A percentile compares a stretch with the other conserved stretches of the same genome.
These are phyloP conservation scores for Onychomys torridus DNA, from an alignment of 2,797 vertebrate genomes.

Conservation along the genomic window DNA sequence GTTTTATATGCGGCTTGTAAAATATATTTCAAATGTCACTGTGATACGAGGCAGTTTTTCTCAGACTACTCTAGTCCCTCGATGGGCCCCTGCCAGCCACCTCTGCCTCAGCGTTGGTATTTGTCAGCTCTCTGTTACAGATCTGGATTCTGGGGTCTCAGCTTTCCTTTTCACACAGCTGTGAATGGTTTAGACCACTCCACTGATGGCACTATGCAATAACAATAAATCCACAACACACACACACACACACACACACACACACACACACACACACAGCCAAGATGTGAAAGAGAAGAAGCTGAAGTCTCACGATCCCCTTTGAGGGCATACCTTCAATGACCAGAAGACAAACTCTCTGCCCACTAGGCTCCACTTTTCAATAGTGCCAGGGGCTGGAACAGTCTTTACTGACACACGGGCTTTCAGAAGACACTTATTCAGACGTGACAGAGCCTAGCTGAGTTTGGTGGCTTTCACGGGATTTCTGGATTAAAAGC, in stretches of 20 bases:
- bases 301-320: fast-evolving
- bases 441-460: background rate
- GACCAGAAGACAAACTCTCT: background rate
- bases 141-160: too few species aligned
- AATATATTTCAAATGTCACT: background rate
- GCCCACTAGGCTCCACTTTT: background rate
- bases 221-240: too few species aligned
- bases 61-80: background rate
- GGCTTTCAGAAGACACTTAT: too few species aligned
- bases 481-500: background rate
- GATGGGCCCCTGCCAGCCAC: background rate
- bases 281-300: background rate
- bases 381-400: background rate
- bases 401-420: background rate
- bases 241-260: background rate
- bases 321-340: background rate
- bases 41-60: background rate
- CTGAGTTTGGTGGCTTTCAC: background rate
- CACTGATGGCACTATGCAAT: background rate
- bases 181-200: too few species aligned
- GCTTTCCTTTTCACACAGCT: background rate
- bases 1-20: background rate
- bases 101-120: background rate
- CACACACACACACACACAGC: background rate
- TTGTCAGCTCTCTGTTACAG: background rate